Evolutionary conservation across 2,113 vertebrate species (phyloP), one percentile per base, ranked within the genome.

Genomic region (Eurypyga helias): DNA sequence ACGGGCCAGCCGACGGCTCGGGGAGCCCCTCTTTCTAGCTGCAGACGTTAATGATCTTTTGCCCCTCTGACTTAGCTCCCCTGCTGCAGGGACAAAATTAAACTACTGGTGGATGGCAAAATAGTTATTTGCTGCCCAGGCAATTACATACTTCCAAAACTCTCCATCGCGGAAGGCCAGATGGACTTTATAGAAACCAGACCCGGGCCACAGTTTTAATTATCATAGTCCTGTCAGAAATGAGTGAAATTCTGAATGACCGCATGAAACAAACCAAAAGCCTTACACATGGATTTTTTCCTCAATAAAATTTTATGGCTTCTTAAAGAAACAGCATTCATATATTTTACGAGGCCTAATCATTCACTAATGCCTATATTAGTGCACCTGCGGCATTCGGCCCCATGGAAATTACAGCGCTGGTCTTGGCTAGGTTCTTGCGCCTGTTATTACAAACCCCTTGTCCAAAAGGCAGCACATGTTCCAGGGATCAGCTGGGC

Each of bases 311-410:
- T 86, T 90, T 95, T 96, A 97, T 87, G 62, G 93, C 98, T 96
- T 93, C 90, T 88, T 90, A 87, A 96, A 97, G 97, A 96, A 93
- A 97, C 93, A 66, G 80, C 77, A 78, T 97, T 97, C 96, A 97
- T 96, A 96, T 81, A 92, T 81, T 93, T 93, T 88, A 83, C 43
- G 91, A 84, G 73, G 82, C 78, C 96, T 98, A 97, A 98, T 98
- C 96, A 97, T 87, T 93, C 91, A 90, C 90, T 97, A 98, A 97
- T 98, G 97, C 97, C 92, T 89, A 38, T 97, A 96, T 93, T 91
- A 96, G 97, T 97, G 98, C 98, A 98, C 98, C 98, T 98, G 98
- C 97, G 98, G 97, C 97, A 90, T 91, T 90, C 81, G 70, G 87
- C 91, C 97, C 97, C 94, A 12, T 92, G 95, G 93, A 97, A 96